These are phyloP conservation scores for Pyrocoelia pectoralis DNA, from an alignment of 2,888 invertebrate species.

Conservation along the genomic window DNA sequence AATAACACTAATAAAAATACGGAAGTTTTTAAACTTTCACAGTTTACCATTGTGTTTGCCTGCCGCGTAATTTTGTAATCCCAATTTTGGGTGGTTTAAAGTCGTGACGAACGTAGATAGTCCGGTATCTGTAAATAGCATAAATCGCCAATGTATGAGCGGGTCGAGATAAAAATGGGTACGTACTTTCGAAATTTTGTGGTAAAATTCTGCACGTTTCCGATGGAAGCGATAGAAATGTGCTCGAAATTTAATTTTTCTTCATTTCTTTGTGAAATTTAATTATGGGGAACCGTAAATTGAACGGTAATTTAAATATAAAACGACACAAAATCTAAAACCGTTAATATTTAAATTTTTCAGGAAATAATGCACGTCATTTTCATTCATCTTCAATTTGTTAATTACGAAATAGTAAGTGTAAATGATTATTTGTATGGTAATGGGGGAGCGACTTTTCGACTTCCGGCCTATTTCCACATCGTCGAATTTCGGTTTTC, in stretches of 20 bases:
- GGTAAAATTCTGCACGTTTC: too few relatives aligned
- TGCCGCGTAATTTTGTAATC: too few relatives aligned
- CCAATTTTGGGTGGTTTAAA: neutral
- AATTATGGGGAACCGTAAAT: neutral
- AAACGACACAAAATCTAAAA: neutral
- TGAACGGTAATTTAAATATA: conserved; percentile 4
- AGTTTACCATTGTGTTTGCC: neutral
- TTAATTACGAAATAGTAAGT: neutral
- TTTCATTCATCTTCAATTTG: neutral
- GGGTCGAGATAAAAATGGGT: neutral
- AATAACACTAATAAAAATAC: neutral
- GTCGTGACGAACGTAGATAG: neutral
- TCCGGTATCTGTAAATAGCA: too few relatives aligned
- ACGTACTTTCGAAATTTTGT: neutral
- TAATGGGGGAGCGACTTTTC: neutral
- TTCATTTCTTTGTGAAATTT: too few relatives aligned
- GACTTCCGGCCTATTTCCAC: neutral
- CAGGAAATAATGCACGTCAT: neutral
- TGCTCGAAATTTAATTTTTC: too few relatives aligned
- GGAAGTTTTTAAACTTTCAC: conserved; percentile 1
- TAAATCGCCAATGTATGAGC: too few relatives aligned
- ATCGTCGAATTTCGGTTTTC: neutral
- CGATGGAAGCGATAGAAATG: too few relatives aligned
- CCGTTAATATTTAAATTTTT: neutral
- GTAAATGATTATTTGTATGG: neutral